Evolutionary conservation across 2,888 invertebrate genomes (phyloP).

Genomic region (Capitulum mitella): DNA sequence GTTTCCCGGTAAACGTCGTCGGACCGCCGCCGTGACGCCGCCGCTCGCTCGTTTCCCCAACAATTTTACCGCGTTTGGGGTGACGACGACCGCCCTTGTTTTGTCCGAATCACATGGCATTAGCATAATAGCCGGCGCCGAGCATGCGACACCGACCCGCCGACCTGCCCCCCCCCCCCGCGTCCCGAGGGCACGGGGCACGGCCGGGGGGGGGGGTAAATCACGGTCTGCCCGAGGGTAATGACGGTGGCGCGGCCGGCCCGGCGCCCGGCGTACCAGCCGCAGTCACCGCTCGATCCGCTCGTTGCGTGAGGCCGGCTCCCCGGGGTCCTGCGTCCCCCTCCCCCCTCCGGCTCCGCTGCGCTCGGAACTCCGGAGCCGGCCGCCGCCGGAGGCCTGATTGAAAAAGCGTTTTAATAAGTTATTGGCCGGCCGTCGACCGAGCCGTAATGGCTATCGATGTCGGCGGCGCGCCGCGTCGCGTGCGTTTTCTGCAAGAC

Average conservation of each 20-base stretch:
- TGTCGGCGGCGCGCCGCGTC: background rate
- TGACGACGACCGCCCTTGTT: background rate
- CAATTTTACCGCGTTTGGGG: background rate
- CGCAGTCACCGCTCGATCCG: background rate
- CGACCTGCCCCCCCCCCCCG: background rate
- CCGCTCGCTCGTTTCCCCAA: too few species aligned
- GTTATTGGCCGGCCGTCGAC: background rate
- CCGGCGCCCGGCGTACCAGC: background rate
- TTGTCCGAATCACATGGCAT: background rate
- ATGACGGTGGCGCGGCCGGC: background rate
- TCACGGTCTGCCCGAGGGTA: background rate
- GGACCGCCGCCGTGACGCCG: too few species aligned
- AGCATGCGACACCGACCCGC: background rate
- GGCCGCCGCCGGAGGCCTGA: background rate
- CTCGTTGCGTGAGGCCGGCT: background rate
- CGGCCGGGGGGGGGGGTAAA: background rate
- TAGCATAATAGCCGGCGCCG: background rate
- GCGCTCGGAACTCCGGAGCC: background rate
- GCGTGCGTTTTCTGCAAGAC: constrained; percentile 25
- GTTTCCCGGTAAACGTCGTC: too few species aligned
- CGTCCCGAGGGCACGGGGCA: too few species aligned
- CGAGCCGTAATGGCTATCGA: constrained; percentile 1
- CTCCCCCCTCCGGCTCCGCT: background rate
- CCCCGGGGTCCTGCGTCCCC: background rate
- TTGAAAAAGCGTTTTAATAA: background rate